A percentile compares a stretch with the other conserved stretches of the same genome.
Conservation (phyloP, 2,797 vertebrate genomes). For the Parambassis ranga region DNA sequence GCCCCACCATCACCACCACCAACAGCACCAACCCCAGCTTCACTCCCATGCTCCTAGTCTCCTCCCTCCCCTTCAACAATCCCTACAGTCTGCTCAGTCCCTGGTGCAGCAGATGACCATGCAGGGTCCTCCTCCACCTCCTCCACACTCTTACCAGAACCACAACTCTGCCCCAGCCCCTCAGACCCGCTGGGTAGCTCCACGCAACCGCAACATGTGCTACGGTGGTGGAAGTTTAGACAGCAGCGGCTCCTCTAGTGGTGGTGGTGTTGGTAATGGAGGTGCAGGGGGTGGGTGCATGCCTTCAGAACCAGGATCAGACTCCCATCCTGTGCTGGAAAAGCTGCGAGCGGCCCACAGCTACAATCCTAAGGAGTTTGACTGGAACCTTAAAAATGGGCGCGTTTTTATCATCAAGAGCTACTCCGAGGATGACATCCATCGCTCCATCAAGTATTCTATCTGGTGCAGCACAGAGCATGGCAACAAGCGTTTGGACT, state of each 20-base stretch:
- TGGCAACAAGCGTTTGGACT: conserved; percentile 95
- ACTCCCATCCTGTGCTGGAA: conserved; percentile 93
- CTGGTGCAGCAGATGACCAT: conserved; percentile 83
- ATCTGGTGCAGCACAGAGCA: conserved; percentile 99
- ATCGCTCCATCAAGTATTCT: conserved; percentile 97
- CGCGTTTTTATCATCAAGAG: conserved; percentile 99
- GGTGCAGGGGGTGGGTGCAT: conserved; percentile 53
- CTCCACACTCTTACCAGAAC: conserved; percentile 88
- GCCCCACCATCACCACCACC: conserved; percentile 70
- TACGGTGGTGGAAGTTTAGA: conserved; percentile 78
- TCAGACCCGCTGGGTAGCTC: conserved; percentile 95
- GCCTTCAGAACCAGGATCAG: conserved; percentile 60
- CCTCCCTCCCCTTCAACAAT: conserved; percentile 77
- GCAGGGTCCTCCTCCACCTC: conserved; percentile 79
- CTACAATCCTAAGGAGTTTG: conserved; percentile 98
- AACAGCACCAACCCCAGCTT: conserved; percentile 73
- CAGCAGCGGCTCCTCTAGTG: conserved; percentile 69
- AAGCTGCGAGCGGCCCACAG: conserved; percentile 94
- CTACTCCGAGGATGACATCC: conserved; percentile 98
- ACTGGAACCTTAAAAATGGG: conserved; percentile 95
- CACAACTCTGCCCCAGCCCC: conserved; percentile 85
- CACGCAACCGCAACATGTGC: conserved; percentile 88
- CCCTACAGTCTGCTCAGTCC: conserved; percentile 79
- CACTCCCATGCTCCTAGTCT: conserved; percentile 76
- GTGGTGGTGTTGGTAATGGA: conserved; percentile 75